Evolutionary conservation across 2,797 vertebrate genomes (phyloP).

Genomic region (Nyctibius grandis): DNA sequence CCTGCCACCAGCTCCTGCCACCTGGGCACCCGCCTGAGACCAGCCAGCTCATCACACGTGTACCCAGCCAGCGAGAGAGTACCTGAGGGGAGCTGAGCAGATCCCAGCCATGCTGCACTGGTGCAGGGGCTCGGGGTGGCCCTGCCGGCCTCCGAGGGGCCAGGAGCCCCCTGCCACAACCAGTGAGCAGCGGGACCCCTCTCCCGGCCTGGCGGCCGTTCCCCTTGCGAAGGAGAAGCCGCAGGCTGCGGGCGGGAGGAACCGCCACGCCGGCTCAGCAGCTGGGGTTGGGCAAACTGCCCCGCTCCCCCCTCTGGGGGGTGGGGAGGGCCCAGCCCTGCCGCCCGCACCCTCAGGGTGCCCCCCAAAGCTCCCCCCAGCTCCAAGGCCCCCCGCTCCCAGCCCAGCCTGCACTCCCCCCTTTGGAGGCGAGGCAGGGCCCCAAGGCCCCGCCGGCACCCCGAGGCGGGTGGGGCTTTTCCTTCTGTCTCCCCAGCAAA

Average conservation of each 20-base stretch:
- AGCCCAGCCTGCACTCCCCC: neutral
- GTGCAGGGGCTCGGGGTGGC: accelerated
- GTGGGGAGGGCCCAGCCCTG: neutral
- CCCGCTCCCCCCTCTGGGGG: neutral
- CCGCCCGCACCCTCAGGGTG: neutral
- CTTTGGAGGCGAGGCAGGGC: neutral
- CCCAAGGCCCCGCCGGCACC: neutral
- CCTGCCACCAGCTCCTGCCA: neutral
- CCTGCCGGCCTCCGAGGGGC: neutral
- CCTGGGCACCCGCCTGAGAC: neutral
- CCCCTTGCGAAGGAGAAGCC: neutral
- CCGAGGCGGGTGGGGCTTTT: neutral
- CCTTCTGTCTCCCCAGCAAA: neutral
- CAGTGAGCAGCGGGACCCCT: accelerated
- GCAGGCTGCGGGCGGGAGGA: neutral
- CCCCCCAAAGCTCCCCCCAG: neutral
- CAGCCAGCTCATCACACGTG: neutral
- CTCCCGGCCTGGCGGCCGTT: accelerated
- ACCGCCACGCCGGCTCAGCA: neutral
- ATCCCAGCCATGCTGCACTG: neutral
- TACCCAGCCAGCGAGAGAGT: neutral
- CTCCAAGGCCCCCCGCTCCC: neutral
- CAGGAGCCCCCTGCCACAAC: neutral
- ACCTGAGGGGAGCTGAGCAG: neutral
- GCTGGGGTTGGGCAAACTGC: neutral